Evolutionary conservation across 2,888 invertebrate genomes (phyloP).

Genomic region (Amphipyra berbera): DNA sequence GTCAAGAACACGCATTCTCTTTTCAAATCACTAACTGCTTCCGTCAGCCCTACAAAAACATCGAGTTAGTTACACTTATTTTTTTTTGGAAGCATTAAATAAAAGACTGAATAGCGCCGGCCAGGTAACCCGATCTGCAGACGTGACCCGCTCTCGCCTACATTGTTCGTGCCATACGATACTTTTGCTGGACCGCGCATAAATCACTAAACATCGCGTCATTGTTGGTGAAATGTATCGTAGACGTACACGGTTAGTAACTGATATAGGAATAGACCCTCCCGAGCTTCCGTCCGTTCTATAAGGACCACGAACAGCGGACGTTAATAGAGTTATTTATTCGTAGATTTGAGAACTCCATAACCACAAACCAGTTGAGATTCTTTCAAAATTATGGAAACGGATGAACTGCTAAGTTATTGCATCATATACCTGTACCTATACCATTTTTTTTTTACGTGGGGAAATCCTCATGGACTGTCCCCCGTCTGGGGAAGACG

Average conservation of each 20-base stretch:
- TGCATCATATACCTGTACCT: too few species aligned
- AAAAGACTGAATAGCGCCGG: conserved; percentile 73
- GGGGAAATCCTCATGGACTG: too few species aligned
- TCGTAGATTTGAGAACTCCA: too few species aligned
- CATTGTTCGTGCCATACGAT: conserved; percentile 73
- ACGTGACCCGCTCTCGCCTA: conserved; percentile 72
- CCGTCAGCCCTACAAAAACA: conserved; percentile 49
- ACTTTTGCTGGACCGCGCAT: conserved; percentile 63
- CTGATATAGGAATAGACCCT: conserved; percentile 12
- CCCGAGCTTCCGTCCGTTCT: too few species aligned
- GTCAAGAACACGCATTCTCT: not conserved
- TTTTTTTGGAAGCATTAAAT: conserved; percentile 74
- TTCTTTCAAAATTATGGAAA: too few species aligned
- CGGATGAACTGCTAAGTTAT: too few species aligned
- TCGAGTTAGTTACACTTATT: conserved; percentile 68
- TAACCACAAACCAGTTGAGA: too few species aligned
- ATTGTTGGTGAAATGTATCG: conserved; percentile 51
- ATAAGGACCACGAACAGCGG: too few species aligned
- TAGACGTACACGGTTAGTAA: conserved; percentile 28
- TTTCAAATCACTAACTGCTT: conserved; percentile 16
- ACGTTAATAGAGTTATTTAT: too few species aligned
- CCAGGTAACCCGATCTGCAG: conserved; percentile 76
- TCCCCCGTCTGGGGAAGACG: too few species aligned
- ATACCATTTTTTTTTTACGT: too few species aligned
- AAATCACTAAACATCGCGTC: conserved; percentile 51